Evolutionary conservation across 2,113 vertebrate genomes (phyloP).

Genomic region (Tragulus kanchil): DNA sequence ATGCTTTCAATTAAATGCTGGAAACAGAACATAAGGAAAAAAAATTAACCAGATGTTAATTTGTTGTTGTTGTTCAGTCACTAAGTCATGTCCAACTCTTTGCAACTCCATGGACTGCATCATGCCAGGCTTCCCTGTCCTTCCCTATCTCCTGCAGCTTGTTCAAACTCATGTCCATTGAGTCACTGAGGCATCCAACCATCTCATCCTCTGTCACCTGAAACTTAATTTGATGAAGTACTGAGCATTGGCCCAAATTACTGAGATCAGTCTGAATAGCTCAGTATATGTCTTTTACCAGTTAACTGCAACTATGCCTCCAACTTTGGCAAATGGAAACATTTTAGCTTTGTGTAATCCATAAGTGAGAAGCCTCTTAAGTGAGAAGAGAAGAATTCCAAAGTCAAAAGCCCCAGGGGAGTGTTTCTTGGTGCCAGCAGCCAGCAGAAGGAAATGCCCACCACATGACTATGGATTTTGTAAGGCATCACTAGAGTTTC

Average conservation of each 20-base stretch:
- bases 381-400: slow-evolving; percentile 48
- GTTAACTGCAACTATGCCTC: slow-evolving; percentile 23
- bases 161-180: not conserved
- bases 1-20: not conserved
- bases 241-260: not conserved
- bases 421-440: not conserved
- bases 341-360: slow-evolving; percentile 56
- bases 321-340: slow-evolving; percentile 49
- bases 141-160: not conserved
- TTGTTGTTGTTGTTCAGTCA: not conserved
- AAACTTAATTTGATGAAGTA: slow-evolving; percentile 28
- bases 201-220: not conserved
- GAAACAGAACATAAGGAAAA: not conserved
- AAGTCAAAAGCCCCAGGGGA: not conserved
- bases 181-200: not conserved
- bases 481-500: not conserved
- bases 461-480: not conserved
- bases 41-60: not conserved
- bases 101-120: not conserved
- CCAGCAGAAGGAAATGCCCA: not conserved
- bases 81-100: not conserved
- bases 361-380: not conserved
- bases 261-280: not conserved
- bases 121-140: not conserved
- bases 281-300: not conserved